Evolutionary conservation across 2,113 vertebrate species (phyloP).

Genomic region (Passer montanus): DNA sequence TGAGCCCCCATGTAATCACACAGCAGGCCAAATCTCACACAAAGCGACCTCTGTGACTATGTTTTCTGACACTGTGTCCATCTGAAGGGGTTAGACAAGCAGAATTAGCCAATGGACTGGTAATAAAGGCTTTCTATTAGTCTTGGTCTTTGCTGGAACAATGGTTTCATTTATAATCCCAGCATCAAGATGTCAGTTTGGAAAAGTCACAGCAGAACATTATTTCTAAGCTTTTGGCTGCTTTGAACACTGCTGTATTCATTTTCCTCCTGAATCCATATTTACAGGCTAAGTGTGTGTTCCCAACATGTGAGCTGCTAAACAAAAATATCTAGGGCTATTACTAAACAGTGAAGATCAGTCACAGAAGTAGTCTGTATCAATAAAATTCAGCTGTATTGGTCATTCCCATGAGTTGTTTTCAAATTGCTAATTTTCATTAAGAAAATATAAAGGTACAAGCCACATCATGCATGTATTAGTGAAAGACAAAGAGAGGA

Average conservation of each 20-base stretch:
- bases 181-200: slow-evolving; percentile 55
- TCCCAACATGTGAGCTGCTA: slow-evolving; percentile 31
- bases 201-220: slow-evolving; percentile 65
- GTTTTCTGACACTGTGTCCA: slow-evolving; percentile 63
- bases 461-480: background rate
- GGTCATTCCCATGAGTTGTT: background rate
- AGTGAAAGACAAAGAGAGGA: background rate
- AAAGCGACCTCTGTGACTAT: slow-evolving; percentile 67
- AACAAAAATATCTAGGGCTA: slow-evolving; percentile 40
- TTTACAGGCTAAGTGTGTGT: slow-evolving; percentile 37
- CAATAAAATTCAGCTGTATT: background rate
- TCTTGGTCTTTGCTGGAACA: slow-evolving; percentile 34
- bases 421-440: slow-evolving; percentile 28
- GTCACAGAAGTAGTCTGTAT: background rate
- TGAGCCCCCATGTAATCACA: slow-evolving; percentile 33
- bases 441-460: background rate
- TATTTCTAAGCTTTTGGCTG: slow-evolving; percentile 59
- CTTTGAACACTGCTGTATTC: slow-evolving; percentile 49
- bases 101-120: slow-evolving; percentile 44
- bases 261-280: slow-evolving; percentile 55
- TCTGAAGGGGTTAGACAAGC: slow-evolving; percentile 68
- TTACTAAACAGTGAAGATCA: slow-evolving; percentile 25
- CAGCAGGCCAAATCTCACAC: slow-evolving; percentile 64
- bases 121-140: slow-evolving; percentile 70
- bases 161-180: slow-evolving; percentile 67